Evolutionary conservation across 2,888 invertebrate species (phyloP).

Genomic region (Philereme transversata): DNA sequence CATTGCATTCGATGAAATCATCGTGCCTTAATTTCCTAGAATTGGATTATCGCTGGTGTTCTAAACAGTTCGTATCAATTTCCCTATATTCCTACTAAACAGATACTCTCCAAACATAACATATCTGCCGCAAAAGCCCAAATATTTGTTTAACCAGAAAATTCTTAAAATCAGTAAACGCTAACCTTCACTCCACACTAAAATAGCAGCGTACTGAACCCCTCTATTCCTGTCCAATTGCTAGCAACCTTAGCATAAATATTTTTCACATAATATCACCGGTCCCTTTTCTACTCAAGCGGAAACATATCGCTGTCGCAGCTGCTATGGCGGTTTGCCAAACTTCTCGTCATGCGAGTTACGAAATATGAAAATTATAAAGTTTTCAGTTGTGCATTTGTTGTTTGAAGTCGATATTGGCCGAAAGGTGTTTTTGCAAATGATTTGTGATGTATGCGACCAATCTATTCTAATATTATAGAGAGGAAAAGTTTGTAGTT

Average conservation of each 20-base stretch:
- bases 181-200: slow-evolving; percentile 73
- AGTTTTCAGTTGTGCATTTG: slow-evolving; percentile 52
- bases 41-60: background rate
- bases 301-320: slow-evolving; percentile 65
- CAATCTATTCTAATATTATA: background rate
- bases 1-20: too few relatives aligned
- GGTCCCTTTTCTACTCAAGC: slow-evolving; percentile 70
- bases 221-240: slow-evolving; percentile 60
- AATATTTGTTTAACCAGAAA: slow-evolving; percentile 39
- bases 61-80: background rate
- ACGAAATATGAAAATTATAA: slow-evolving; percentile 79
- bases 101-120: slow-evolving; percentile 20
- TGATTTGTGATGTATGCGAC: background rate
- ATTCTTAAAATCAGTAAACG: slow-evolving; percentile 43
- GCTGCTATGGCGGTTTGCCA: slow-evolving; percentile 70
- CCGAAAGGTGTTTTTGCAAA: background rate
- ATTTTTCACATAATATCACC: slow-evolving; percentile 81
- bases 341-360: slow-evolving; percentile 58
- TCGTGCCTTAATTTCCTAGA: too few relatives aligned
- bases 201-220: slow-evolving; percentile 68
- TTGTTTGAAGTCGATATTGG: slow-evolving; percentile 5
- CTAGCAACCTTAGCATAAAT: slow-evolving; percentile 82
- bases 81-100: background rate
- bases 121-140: slow-evolving; percentile 14
- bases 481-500: too few relatives aligned